Evolutionary conservation across 2,888 invertebrate genomes (phyloP).

Genomic region (Minunthozetes semirufus): DNA sequence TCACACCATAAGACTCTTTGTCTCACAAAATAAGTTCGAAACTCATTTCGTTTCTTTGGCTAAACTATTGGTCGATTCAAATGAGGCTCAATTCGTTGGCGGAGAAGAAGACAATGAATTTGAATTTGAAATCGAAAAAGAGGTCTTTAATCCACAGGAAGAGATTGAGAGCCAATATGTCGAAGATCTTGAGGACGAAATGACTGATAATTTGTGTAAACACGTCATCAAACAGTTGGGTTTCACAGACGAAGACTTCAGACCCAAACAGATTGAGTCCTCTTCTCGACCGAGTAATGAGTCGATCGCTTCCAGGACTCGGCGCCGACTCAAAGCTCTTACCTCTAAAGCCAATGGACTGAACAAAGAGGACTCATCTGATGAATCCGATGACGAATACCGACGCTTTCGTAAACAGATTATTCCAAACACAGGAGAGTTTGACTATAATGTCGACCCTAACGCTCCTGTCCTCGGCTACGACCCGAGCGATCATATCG

Average conservation of each 20-base stretch:
- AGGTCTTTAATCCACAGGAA: not conserved
- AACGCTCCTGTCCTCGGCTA: not conserved
- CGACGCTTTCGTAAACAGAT: not conserved
- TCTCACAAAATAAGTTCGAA: not conserved
- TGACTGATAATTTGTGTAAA: not conserved
- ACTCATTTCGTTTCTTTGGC: constrained; percentile 1
- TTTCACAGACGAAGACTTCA: not conserved
- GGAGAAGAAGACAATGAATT: not conserved
- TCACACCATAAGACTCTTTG: not conserved
- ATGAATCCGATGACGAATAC: not conserved
- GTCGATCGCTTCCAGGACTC: not conserved
- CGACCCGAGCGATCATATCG: not conserved
- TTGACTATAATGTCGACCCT: not conserved
- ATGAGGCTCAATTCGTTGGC: not conserved
- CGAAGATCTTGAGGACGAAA: not conserved
- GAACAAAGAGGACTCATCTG: not conserved
- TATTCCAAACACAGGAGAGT: not conserved
- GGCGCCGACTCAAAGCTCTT: not conserved
- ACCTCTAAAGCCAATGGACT: not conserved
- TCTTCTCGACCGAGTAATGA: not conserved
- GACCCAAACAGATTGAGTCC: not conserved
- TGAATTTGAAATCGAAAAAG: not conserved
- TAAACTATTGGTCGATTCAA: not conserved
- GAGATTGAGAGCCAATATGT: not conserved
- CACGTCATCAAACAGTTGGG: not conserved